Evolutionary conservation across 2,797 vertebrate species (phyloP).

Genomic region (Myotis pilosus): DNA sequence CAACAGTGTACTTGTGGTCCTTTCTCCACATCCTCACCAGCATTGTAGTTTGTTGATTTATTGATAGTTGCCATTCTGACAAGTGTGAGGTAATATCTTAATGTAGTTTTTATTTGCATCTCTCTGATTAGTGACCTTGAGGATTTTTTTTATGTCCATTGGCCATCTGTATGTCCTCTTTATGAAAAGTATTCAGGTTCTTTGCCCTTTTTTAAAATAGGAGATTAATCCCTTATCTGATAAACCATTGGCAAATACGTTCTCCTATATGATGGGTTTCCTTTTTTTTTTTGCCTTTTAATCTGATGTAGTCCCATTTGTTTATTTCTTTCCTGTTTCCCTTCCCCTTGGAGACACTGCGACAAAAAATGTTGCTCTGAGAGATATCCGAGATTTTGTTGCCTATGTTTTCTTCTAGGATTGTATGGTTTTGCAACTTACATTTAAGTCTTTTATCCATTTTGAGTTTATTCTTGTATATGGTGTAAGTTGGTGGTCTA

Average conservation of each 20-base stretch:
- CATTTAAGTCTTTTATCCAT: not conserved
- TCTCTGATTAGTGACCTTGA: not conserved
- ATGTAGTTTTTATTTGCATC: not conserved
- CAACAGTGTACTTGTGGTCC: not conserved
- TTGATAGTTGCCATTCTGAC: not conserved
- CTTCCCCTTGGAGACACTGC: not conserved
- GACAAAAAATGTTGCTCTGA: not conserved
- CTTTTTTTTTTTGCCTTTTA: not conserved
- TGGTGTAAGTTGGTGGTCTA: not conserved
- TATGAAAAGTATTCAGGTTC: not conserved
- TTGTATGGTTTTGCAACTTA: not conserved
- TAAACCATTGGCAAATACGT: not conserved
- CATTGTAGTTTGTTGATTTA: not conserved
- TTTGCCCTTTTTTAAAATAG: not conserved
- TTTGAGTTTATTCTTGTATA: not conserved
- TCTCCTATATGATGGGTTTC: not conserved
- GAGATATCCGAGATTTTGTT: not conserved
- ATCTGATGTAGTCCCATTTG: not conserved
- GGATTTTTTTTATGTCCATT: not conserved
- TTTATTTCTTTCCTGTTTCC: not conserved
- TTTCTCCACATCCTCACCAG: not conserved
- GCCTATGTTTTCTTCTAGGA: not conserved
- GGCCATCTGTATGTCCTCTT: not conserved
- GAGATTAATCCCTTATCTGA: not conserved
- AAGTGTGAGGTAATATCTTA: not conserved